These are phyloP conservation scores for Cryptocheilus praepositus DNA, from an alignment of 2,888 invertebrate genomes.

Conservation along the genomic window DNA sequence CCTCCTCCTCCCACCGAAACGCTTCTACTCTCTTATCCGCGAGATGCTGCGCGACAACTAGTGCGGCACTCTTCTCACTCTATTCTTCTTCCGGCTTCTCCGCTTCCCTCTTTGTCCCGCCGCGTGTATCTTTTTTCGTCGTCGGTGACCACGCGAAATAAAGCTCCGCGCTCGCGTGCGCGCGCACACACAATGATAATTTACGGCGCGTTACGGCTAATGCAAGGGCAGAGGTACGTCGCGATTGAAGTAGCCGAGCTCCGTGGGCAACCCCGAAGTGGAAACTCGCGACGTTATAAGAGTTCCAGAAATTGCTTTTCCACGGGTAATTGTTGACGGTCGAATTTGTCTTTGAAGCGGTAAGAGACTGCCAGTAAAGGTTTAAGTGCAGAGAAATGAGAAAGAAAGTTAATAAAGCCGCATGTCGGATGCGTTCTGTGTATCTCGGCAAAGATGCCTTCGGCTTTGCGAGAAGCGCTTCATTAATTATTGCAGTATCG, in stretches of 20 bases:
- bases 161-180: constrained; percentile 1
- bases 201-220: constrained; percentile 3
- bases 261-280: constrained; percentile 3
- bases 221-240: neutral
- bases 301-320: constrained; percentile 3
- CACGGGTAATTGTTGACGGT: too few species aligned
- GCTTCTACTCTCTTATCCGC: constrained; percentile 44
- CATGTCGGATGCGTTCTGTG: too few species aligned
- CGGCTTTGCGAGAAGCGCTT: too few species aligned
- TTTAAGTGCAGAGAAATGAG: too few species aligned
- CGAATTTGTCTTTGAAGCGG: too few species aligned
- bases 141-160: neutral
- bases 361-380: too few species aligned
- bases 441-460: too few species aligned
- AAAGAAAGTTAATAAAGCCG: too few species aligned
- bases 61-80: constrained; percentile 15
- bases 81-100: constrained; percentile 9
- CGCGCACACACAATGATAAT: constrained; percentile 1
- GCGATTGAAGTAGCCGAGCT: neutral
- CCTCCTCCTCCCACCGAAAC: constrained; percentile 31
- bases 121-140: constrained; percentile 10
- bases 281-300: constrained; percentile 5
- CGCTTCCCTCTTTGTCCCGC: neutral
- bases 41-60: constrained; percentile 18
- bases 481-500: too few species aligned